Evolutionary conservation across 1,140 invertebrate genomes (phyloP), one percentile per base, ranked within the genome.

Genomic region (Batillaria attramentaria): DNA sequence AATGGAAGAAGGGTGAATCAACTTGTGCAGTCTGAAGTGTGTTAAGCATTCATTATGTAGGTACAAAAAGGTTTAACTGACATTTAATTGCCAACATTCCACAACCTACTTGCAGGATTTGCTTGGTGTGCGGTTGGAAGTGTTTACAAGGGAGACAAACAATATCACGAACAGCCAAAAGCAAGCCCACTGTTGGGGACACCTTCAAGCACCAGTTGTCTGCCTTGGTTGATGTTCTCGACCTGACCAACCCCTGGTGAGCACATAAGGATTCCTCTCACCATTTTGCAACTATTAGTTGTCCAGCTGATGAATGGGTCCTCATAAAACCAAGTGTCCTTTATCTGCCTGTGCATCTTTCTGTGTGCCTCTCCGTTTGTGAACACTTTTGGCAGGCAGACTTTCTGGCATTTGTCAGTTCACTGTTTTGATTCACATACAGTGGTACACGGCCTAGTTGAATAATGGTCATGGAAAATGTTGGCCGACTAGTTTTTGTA

Each of bases 171-270:
- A 97, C 96, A 0, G 95, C 95, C 24, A 97, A 98, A 91, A 96
- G 96, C 0, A 96, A 97, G 88, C 96, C 96, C 0, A 98, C 97
- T 0, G 96, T 98, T 3, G 96, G 96, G 68, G 97, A 98, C 90
- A 96, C 96, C 0, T 98, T 98, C 88, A 93, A 97, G 66, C 94
- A 96, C 79, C 97, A 99, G 87, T 90, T 99, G 42, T 96, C 97
- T 91, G 94, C 96, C 16, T 91, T 98, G 24, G 96, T 98, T 2
- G 97, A 98, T 87, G 95, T 98, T 74, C 91, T 98, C 3, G 96
- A 97, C 89, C 94, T 94, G 24, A 98, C 97, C 6, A 97, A 96
- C 72, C 96, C 97, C 13, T 99, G 97, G 97, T 97, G 90, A 91
- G 79, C 54, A 31, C n/a, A 8, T 16, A 10, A 66, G 65, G 65